These are phyloP conservation scores for Sylvia borin DNA, from an alignment of 2,797 vertebrate genomes.

Conservation along the genomic window DNA sequence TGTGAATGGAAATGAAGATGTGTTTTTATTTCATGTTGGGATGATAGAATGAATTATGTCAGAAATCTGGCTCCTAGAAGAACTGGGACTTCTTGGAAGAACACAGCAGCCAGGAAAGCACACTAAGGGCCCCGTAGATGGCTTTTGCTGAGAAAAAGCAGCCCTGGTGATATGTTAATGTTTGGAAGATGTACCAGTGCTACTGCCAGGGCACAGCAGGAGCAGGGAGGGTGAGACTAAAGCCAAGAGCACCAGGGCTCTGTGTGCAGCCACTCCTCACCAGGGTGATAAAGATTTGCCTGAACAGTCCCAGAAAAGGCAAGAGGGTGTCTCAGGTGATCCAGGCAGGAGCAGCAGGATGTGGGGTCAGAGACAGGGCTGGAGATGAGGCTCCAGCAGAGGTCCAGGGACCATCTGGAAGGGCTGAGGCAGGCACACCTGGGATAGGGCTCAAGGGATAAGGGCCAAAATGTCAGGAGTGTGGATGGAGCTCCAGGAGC, in stretches of 20 bases:
- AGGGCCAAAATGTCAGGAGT: not conserved
- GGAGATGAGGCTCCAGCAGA: not conserved
- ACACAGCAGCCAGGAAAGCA: not conserved
- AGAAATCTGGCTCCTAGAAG: constrained; percentile 35
- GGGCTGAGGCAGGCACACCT: rapidly evolving
- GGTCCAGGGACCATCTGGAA: not conserved
- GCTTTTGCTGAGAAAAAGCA: not conserved
- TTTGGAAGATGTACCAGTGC: not conserved
- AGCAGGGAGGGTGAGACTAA: not conserved
- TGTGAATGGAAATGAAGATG: constrained; percentile 65
- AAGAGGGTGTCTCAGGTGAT: not conserved
- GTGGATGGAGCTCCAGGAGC: not conserved
- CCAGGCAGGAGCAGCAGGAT: not conserved
- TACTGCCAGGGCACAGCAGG: not conserved
- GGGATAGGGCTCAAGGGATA: not conserved
- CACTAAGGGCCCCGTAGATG: not conserved
- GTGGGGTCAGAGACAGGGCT: not conserved
- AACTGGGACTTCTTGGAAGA: constrained; percentile 41
- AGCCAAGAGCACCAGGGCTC: not conserved
- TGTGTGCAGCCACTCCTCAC: not conserved
- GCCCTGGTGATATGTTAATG: not conserved
- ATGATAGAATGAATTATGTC: constrained; percentile 56
- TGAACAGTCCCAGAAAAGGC: not conserved
- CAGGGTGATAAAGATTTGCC: not conserved
- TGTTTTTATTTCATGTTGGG: constrained; percentile 54